Base-by-base conservation (phyloP, 2,797 vertebrate species). In the Protosalanx chinensis region DNA sequence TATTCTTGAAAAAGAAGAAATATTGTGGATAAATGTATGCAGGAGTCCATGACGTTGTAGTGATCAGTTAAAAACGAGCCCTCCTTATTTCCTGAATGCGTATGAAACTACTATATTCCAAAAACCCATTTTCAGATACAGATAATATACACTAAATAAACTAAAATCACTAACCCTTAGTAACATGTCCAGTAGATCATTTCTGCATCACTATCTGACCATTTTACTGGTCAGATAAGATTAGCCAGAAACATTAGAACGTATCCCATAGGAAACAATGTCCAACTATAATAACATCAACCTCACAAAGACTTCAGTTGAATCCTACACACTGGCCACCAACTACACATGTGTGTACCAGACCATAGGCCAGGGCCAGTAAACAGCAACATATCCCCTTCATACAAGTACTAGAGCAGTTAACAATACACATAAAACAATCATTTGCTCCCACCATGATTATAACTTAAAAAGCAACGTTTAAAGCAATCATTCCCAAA, bases 401-500 rank as follows among this genome's bases (percentile, higher is more conserved):
- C 33, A 37, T 37, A 37, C 18, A 37, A 12, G 13, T 37, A 37
- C 33, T 4, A 35, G 33, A 64, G 18, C n/a, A 41, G 33, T 37
- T 7, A 7, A 7, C 20, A 4, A 35, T 37, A 74, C 71, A 75
- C 51, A 76, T 76, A 53, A 53, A 49, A 62, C 30, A 76, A 79
- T 41, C 37, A 78, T 67, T 49, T 81, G 70, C 75, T 83, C 72
- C 82, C 79, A 63, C 32, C 74, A 76, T 64, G 29, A 27, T 77
- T 68, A 70, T 60, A 73, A 71, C 20, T 30, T 70, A 73, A 76
- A 57, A 74, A 81, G 75, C 41, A 72, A n/a, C 4, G 72, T 1
- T 46, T 6, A 23, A 20, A 64, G 56, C n/a, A 56, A 29, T 62
- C 7, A 70, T 66, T 61, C 70, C 6, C 58, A 67, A 29, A 81